Evolutionary conservation across 2,113 vertebrate species (phyloP).

Genomic region (Mus spicilegus): DNA sequence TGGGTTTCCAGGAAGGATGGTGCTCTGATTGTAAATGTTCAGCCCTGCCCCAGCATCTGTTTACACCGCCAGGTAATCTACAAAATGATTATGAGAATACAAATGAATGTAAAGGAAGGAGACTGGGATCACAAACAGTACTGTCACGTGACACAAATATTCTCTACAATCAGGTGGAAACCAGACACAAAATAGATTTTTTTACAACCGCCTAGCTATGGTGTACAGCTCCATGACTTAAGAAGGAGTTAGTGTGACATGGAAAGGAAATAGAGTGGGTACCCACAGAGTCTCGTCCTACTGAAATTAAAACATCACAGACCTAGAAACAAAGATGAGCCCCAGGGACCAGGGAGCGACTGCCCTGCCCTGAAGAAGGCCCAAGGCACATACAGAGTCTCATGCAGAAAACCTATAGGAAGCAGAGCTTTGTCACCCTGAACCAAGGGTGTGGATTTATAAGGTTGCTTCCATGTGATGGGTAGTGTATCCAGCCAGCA

Average conservation of each 20-base stretch:
- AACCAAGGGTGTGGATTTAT: conserved; percentile 39
- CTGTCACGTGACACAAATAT: not conserved
- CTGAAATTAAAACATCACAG: not conserved
- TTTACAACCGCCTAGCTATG: not conserved
- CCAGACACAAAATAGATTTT: not conserved
- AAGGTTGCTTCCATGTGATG: not conserved
- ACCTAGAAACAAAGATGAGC: not conserved
- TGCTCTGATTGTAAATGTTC: conserved; percentile 10
- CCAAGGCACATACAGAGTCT: not conserved
- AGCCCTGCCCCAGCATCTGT: not conserved
- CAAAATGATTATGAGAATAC: conserved; percentile 7
- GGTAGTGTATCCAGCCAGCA: conserved; percentile 38
- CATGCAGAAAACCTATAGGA: conserved; percentile 1
- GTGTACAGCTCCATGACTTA: not conserved
- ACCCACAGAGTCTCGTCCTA: not conserved
- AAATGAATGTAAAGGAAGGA: conserved; percentile 27
- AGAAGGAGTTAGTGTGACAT: conserved; percentile 26
- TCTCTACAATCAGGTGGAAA: not conserved
- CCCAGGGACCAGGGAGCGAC: not conserved
- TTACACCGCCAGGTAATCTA: not conserved
- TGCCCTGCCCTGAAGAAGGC: not conserved
- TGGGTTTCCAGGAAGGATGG: conserved; percentile 30
- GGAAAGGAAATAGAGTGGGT: not conserved
- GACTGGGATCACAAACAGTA: not conserved
- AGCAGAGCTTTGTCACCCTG: conserved; percentile 39